These are phyloP conservation scores for Takifugu rubripes DNA, from an alignment of 2,797 vertebrate species.

Conservation along the genomic window DNA sequence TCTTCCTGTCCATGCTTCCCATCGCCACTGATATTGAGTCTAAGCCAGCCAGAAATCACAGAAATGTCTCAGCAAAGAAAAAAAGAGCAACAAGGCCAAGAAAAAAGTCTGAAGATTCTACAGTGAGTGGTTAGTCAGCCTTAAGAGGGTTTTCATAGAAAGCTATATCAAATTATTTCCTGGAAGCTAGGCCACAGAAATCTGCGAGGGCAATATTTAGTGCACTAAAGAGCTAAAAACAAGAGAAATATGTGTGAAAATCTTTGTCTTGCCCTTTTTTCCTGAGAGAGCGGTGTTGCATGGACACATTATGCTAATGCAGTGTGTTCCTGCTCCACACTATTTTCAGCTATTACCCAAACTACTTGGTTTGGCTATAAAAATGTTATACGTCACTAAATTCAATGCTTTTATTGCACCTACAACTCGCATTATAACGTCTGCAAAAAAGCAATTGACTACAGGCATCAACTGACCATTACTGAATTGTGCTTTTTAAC, in stretches of 20 bases:
- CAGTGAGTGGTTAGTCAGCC: conserved; percentile 35
- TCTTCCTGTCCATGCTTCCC: conserved; percentile 24
- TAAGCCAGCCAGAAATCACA: conserved; percentile 57
- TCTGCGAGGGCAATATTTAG: conserved; percentile 32
- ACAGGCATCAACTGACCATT: conserved; percentile 27
- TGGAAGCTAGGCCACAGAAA: conserved; percentile 15
- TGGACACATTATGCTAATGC: conserved; percentile 23
- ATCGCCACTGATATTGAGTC: conserved; percentile 29
- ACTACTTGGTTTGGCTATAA: conserved; percentile 46
- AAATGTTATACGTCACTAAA: conserved; percentile 44
- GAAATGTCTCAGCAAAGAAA: conserved; percentile 50
- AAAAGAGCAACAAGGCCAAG: conserved; percentile 25
- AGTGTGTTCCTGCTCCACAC: conserved; percentile 32
- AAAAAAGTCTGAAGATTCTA: conserved; percentile 36
- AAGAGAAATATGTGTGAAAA: conserved; percentile 8
- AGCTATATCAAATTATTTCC: conserved; percentile 53
- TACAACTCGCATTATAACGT: conserved; percentile 38
- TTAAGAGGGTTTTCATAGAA: conserved; percentile 37
- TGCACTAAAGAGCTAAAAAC: conserved; percentile 21
- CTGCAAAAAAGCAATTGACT: conserved; percentile 29
- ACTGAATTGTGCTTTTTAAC: conserved; percentile 25
- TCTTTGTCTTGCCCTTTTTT: conserved; percentile 12
- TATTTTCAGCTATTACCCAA: conserved; percentile 35
- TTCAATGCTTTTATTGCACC: conserved; percentile 50
- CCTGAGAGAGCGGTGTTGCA: conserved; percentile 22